Conservation (phyloP, 1,140 invertebrate species). For the Lordiphosa clarofinis region DNA sequence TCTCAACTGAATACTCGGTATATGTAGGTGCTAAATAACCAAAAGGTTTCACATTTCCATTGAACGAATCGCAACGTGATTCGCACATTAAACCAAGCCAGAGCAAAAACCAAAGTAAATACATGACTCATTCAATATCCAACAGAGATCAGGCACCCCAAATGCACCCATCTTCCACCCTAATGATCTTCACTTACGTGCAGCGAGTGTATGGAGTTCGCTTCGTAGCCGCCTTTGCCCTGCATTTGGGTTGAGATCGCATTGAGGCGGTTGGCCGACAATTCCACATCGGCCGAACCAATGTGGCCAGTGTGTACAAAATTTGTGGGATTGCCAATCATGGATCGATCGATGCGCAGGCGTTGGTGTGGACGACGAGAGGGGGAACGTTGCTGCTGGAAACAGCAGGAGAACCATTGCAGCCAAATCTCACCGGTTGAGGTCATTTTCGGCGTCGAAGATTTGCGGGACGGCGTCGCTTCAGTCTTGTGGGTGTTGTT, state of each 20-base stretch:
- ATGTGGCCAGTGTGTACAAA: slow-evolving; percentile 93
- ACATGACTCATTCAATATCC: slow-evolving; percentile 7
- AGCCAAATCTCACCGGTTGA: slow-evolving; percentile 89
- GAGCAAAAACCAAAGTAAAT: slow-evolving; percentile 1
- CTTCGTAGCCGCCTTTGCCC: slow-evolving; percentile 92
- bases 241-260: slow-evolving; percentile 92
- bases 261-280: slow-evolving; percentile 86
- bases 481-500: slow-evolving; percentile 49
- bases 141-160: slow-evolving; percentile 13
- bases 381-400: slow-evolving; percentile 85
- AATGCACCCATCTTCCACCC: background rate
- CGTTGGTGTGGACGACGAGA: slow-evolving; percentile 84
- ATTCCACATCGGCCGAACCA: slow-evolving; percentile 91
- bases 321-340: slow-evolving; percentile 95
- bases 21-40: slow-evolving; percentile 42
- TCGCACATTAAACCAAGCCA: slow-evolving; percentile 26
- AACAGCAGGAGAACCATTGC: slow-evolving; percentile 92
- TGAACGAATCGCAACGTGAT: slow-evolving; percentile 42
- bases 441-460: slow-evolving; percentile 81
- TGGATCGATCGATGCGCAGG: slow-evolving; percentile 92
- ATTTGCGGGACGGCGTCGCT: slow-evolving; percentile 31
- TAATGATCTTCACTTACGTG: slow-evolving; percentile 79
- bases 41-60: slow-evolving; percentile 25
- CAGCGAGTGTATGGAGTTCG: slow-evolving; percentile 82
- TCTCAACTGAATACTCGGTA: background rate